Conservation (phyloP, 1,140 invertebrate genomes). For the Nasonia longicornis region DNA sequence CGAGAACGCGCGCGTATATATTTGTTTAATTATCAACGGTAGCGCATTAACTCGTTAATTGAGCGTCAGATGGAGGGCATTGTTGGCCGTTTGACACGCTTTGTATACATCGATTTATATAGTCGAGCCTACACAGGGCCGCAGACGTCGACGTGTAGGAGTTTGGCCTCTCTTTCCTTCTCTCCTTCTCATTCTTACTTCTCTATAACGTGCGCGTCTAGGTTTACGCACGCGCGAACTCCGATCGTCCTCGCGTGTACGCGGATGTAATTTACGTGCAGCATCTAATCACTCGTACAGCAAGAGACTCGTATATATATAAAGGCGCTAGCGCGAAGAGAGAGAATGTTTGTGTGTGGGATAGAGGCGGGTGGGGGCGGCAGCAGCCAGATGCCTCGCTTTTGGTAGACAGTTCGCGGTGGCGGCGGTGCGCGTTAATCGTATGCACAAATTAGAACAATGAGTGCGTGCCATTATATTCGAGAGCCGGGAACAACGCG, state of each 20-base stretch:
- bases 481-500: conserved; percentile 56
- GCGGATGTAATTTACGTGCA: conserved; percentile 15
- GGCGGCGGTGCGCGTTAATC: conserved; percentile 60
- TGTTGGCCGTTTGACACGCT: conserved; percentile 66
- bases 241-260: conserved; percentile 43
- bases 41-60: conserved; percentile 70
- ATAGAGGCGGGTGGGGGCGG: conserved; percentile 6
- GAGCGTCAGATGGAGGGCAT: conserved; percentile 67
- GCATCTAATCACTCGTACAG: conserved; percentile 2
- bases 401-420: conserved; percentile 53
- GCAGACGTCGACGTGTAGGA: conserved; percentile 45
- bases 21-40: conserved; percentile 69
- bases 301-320: neutral
- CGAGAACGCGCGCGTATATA: conserved; percentile 45
- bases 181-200: conserved; percentile 22
- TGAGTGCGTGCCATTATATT: conserved; percentile 65
- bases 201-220: conserved; percentile 19
- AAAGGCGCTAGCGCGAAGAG: neutral
- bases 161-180: conserved; percentile 46
- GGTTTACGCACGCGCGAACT: conserved; percentile 45
- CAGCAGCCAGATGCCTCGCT: conserved; percentile 51
- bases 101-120: conserved; percentile 57
- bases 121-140: conserved; percentile 9
- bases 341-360: neutral
- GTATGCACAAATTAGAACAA: conserved; percentile 70